Evolutionary conservation across 2,888 invertebrate genomes (phyloP).

Genomic region (Calameuta pallipes): DNA sequence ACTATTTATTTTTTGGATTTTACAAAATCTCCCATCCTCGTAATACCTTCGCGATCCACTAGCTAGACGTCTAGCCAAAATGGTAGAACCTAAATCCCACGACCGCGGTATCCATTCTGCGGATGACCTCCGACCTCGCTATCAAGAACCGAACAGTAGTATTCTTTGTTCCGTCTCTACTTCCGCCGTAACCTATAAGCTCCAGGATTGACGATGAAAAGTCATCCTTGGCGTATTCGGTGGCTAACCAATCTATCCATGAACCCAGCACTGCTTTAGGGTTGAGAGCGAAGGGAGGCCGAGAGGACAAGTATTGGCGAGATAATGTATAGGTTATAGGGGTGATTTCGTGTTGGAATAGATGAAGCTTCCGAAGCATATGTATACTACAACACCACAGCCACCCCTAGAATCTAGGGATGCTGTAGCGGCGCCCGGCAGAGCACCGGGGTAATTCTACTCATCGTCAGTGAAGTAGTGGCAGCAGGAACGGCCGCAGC

Average conservation of each 20-base stretch:
- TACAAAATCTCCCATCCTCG: background rate
- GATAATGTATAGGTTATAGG: conserved; percentile 22
- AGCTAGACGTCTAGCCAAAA: background rate
- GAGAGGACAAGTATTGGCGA: conserved; percentile 24
- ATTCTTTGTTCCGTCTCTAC: background rate
- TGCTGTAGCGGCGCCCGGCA: conserved; percentile 45
- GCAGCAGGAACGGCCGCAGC: conserved; percentile 22
- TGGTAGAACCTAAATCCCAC: too few relatives aligned
- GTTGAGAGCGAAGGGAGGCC: conserved; percentile 10
- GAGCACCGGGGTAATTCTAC: conserved; percentile 56
- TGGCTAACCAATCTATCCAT: conserved; percentile 32
- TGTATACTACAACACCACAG: background rate
- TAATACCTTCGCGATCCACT: background rate
- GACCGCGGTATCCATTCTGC: too few relatives aligned
- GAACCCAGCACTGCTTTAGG: background rate
- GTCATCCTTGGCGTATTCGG: conserved; percentile 41
- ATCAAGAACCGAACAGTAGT: too few relatives aligned
- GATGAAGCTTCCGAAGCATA: conserved; percentile 38
- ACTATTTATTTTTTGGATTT: background rate
- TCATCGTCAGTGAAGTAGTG: conserved; percentile 53
- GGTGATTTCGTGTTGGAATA: conserved; percentile 33
- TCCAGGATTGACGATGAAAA: conserved; percentile 26
- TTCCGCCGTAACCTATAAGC: background rate
- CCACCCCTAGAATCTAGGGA: conserved; percentile 17
- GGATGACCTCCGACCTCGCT: too few relatives aligned